These are phyloP conservation scores for Tenodera sinensis DNA, from an alignment of 2,888 invertebrate species.

Conservation along the genomic window DNA sequence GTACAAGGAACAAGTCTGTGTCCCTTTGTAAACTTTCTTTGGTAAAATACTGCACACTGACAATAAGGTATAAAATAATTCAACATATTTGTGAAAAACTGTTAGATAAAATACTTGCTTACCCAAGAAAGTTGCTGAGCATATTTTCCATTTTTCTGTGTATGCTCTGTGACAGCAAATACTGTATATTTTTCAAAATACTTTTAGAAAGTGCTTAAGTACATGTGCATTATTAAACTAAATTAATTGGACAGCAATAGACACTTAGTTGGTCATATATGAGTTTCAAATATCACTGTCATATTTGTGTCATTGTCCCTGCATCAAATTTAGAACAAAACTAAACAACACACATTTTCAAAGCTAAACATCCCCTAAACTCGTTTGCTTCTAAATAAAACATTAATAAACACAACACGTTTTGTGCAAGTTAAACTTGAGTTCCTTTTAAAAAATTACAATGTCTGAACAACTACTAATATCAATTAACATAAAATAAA, in stretches of 20 bases:
- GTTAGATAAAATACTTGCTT: neutral
- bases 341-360: neutral
- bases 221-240: neutral
- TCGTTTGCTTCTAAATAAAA: neutral
- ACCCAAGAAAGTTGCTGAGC: neutral
- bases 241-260: neutral
- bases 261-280: neutral
- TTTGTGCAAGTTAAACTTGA: neutral
- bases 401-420: neutral
- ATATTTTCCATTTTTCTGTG: neutral
- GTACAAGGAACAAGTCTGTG: neutral
- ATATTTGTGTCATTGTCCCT: neutral
- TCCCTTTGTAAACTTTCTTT: conserved; percentile 5
- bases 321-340: neutral
- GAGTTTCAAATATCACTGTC: neutral
- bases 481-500: neutral
- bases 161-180: conserved; percentile 13
- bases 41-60: conserved; percentile 19
- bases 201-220: conserved; percentile 7
- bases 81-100: neutral
- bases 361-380: neutral
- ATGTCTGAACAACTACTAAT: neutral
- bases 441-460: neutral
- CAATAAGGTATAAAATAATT: neutral
- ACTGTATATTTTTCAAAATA: conserved; percentile 7